Evolutionary conservation across 92 coral and sea anemone genomes (phyloP), one percentile per base, ranked within the genome.

Genomic region (Actinostola sp.): DNA sequence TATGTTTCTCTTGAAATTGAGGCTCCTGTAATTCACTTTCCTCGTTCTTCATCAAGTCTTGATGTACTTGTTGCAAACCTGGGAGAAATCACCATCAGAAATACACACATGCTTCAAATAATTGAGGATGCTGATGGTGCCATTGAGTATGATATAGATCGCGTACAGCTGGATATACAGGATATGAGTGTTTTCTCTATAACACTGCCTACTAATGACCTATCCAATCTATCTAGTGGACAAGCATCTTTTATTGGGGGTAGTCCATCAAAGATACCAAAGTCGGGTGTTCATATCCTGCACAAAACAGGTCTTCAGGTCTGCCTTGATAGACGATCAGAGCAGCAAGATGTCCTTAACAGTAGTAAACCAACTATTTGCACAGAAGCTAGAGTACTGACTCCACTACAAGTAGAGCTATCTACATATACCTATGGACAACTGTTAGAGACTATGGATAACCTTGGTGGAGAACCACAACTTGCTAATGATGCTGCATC

Each of bases 131-230:
- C 57, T 12, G 83, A 71, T 13, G 55, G 72, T 3, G 60, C 72
- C 15, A 66, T 74, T 43, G 84, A 90, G 34, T 76, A 78, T 36
- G 98, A 94, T 69, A 70, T 88, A 34, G 98, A 94, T 58, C 82
- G 97, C 8, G 89, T 94, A 33, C 87, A 82, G 48, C 83, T 85
- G 9, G 98, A 94, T 52, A 91, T 94, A 30, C 79, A 87, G 41
- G 98, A 91, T 57, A 91, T 94, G 93, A 94, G 98, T 62, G 60
- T 91, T 78, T 85, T 76, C 82, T 94, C 90, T 14, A 36, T 89
- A 43, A 79, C 92, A 26, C 32, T 81, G 8, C 72, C 84, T 1
- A 51, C 68, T 8, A 36, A 75, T 14, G 70, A 76, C 25, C 63
- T 75, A 58, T 71, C 67, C 27, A 71, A 65, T 21, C 31, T 76